Percentiles rank a stretch among this genome's conserved stretches.
Evolutionary conservation across 2,888 invertebrate species (phyloP).

Genomic region (Acholoe squamosa): DNA sequence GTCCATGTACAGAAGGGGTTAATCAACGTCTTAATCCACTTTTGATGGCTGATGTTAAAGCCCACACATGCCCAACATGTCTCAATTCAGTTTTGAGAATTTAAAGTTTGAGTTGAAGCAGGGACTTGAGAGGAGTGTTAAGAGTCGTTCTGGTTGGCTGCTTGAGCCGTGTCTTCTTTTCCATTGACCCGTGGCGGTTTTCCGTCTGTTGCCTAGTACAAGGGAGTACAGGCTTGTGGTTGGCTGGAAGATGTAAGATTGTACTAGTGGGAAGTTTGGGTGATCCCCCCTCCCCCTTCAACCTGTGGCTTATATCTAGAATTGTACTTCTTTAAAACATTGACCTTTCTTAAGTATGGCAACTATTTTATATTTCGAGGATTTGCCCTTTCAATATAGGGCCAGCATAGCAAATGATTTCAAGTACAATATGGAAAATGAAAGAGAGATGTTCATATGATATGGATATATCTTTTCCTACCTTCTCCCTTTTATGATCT

Average conservation of each 20-base stretch:
- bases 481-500: too few species aligned
- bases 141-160: background rate
- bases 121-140: background rate
- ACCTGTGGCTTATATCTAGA: too few species aligned
- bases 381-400: too few species aligned
- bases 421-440: too few species aligned
- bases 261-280: background rate
- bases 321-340: too few species aligned
- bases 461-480: too few species aligned
- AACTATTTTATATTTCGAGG: too few species aligned
- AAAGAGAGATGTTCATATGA: too few species aligned
- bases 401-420: too few species aligned
- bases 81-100: background rate
- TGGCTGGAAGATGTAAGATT: background rate
- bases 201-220: background rate
- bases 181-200: constrained; percentile 32
- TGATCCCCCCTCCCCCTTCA: background rate
- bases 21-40: background rate
- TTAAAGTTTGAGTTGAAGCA: background rate
- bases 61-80: too few species aligned
- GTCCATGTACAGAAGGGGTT: background rate
- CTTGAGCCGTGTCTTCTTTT: constrained; percentile 12
- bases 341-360: too few species aligned
- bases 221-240: background rate
- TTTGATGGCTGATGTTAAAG: background rate